Conservation (phyloP, 2,113 vertebrate species). For the Python bivittatus region DNA sequence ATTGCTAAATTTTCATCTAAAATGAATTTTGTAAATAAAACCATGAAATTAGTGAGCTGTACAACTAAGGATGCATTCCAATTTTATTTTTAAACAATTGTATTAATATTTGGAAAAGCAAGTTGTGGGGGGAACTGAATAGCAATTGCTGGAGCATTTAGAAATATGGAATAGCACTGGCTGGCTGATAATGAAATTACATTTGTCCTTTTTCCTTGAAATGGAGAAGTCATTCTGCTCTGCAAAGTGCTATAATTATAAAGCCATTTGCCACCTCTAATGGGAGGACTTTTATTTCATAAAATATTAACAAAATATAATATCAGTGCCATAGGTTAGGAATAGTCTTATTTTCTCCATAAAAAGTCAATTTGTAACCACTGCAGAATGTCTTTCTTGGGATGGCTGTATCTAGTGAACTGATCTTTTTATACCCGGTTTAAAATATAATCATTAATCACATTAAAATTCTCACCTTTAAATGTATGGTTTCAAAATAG, state of each 20-base stretch:
- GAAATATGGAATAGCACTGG: slow-evolving; percentile 54
- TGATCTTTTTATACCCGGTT: slow-evolving; percentile 40
- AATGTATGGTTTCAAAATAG: slow-evolving; percentile 42
- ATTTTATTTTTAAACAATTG: slow-evolving; percentile 59
- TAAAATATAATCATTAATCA: slow-evolving; percentile 51
- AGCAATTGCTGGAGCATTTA: slow-evolving; percentile 49
- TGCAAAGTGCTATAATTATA: slow-evolving; percentile 79
- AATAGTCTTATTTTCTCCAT: slow-evolving; percentile 76
- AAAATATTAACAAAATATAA: slow-evolving; percentile 84
- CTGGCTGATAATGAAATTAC: slow-evolving; percentile 56
- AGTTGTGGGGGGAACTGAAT: background rate
- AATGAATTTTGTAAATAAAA: slow-evolving; percentile 33
- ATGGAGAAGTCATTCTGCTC: slow-evolving; percentile 70
- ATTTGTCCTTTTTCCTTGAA: slow-evolving; percentile 69
- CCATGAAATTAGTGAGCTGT: slow-evolving; percentile 16
- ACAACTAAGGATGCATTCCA: background rate
- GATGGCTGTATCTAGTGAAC: slow-evolving; percentile 58
- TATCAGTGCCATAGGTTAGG: slow-evolving; percentile 78
- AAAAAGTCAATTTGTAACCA: slow-evolving; percentile 77
- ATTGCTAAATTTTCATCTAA: background rate
- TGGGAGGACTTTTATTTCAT: slow-evolving; percentile 80
- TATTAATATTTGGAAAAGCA: slow-evolving; percentile 63
- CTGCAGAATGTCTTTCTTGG: slow-evolving; percentile 60
- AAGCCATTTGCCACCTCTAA: slow-evolving; percentile 78
- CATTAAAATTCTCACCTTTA: slow-evolving; percentile 31